Base-by-base conservation (phyloP, 2,113 vertebrate species). In the Stigmatopora nigra region DNA sequence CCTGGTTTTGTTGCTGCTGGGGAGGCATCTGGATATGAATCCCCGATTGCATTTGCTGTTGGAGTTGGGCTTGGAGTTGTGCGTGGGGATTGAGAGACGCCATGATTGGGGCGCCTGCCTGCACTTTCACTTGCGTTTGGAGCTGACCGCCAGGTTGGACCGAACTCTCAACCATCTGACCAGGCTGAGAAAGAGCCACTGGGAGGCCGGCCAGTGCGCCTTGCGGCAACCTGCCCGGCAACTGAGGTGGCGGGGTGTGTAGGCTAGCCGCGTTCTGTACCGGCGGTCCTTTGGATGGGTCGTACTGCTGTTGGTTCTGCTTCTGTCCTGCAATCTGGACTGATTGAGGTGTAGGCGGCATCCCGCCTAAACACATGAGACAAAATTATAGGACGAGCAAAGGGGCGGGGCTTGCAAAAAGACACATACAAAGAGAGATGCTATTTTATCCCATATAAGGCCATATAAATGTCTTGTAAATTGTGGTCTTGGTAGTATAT, bases 211-310 rank as follows among this genome's bases (percentile, higher is more conserved):
- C 72, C 82, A 93, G 91, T 12, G 88, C 66, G 0, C 52, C 85
- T 16, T 90, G 77, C 22, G 92, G 84, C 75, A 93, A 81, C 35
- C 94, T 89, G 15, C 89, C 80, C 0, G 93, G 94, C 64, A 96
- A 86, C 84, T 94, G 94, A 0, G 88, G 92, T 0, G 90, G 92
- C 0, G 91, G 93, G 0, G 91, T 91, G 73, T 88, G 90, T 46
- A 94, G 71, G 68, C 91, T 92, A 73, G 93, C 90, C 0, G 92
- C 92, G 9, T 92, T 92, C 87, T 94, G 90, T 69, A 95, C 93
- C 0, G 92, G 94, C 2, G 94, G 94, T 36, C 94, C 94, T 84
- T 95, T 95, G 31, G 94, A 96, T 1, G 91, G 93, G 84, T 96
- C 94, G 2, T 96, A 94, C 57, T 91, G 90, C 63, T 92, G 91